phyloP scores from a whole-genome alignment of 1,140 invertebrate species.

The Penaeus vannamei region DNA sequence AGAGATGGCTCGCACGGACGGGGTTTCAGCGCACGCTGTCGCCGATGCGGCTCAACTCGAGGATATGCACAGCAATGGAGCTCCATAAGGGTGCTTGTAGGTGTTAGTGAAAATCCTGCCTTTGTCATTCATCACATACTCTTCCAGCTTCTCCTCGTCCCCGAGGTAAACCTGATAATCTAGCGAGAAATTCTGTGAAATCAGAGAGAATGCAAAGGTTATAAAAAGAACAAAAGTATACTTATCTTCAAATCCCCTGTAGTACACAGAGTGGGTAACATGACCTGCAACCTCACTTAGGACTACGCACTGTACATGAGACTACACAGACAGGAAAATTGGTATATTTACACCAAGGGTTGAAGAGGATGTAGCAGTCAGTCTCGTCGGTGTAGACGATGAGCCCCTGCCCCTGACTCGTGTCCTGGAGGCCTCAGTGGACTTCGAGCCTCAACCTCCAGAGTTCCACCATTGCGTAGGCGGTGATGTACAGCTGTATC shows the following conservation, averaged over 20 bases:
- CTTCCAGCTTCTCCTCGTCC: slow-evolving; percentile 77
- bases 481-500: slow-evolving; percentile 71
- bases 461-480: slow-evolving; percentile 72
- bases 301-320: not conserved
- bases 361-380: slow-evolving; percentile 77
- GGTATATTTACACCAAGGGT: slow-evolving; percentile 79
- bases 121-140: slow-evolving; percentile 83
- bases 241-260: too few relatives aligned
- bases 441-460: slow-evolving; percentile 73
- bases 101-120: slow-evolving; percentile 85
- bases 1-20: slow-evolving; percentile 80
- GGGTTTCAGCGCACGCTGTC: slow-evolving; percentile 82
- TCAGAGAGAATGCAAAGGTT: not conserved
- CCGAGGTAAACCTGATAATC: slow-evolving; percentile 81
- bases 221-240: too few relatives aligned
- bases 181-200: slow-evolving; percentile 21
- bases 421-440: slow-evolving; percentile 70
- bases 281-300: too few relatives aligned
- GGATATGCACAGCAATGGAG: slow-evolving; percentile 77
- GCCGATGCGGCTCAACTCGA: slow-evolving; percentile 77
- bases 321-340: not conserved
- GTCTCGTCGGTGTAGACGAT: slow-evolving; percentile 69
- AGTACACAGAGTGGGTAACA: too few relatives aligned
- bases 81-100: slow-evolving; percentile 78
- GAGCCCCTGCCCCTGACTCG: slow-evolving; percentile 61